phyloP scores from a whole-genome alignment of 2,888 invertebrate genomes.

The Latrodectus hesperus region DNA sequence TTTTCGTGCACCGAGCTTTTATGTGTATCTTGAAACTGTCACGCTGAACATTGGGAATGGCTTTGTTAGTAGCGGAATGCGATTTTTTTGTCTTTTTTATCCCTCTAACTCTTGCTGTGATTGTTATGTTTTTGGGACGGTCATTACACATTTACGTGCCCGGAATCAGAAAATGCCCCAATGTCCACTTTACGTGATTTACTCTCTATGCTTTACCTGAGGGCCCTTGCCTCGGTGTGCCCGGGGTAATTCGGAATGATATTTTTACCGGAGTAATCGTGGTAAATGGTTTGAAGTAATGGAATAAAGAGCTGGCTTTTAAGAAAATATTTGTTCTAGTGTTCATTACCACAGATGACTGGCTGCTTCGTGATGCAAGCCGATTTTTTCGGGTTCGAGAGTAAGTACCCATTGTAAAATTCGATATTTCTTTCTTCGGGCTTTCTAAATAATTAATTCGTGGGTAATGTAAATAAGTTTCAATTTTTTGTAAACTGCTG shows the following conservation, averaged over 20 bases:
- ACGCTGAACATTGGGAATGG: slow-evolving; percentile 41
- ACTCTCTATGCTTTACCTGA: background rate
- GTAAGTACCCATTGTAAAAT: background rate
- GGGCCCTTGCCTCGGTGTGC: background rate
- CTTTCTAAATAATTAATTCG: too few species aligned
- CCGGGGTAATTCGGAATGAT: slow-evolving; percentile 6
- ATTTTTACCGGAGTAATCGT: slow-evolving; percentile 1
- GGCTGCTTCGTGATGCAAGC: background rate
- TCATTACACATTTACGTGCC: slow-evolving; percentile 48
- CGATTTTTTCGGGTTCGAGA: background rate
- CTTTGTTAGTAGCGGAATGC: slow-evolving; percentile 33
- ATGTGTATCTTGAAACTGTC: slow-evolving; percentile 13
- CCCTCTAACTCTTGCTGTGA: slow-evolving; percentile 13
- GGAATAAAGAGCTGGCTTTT: slow-evolving; percentile 8
- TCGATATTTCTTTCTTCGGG: too few species aligned
- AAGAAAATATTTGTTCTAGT: background rate
- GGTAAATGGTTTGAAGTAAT: background rate
- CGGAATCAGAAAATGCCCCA: slow-evolving; percentile 12
- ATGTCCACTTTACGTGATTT: slow-evolving; percentile 44
- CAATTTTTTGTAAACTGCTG: too few species aligned
- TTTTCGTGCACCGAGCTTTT: background rate
- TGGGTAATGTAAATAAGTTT: too few species aligned
- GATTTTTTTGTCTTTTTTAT: slow-evolving; percentile 11
- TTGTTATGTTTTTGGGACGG: slow-evolving; percentile 50
- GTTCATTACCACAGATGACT: background rate